Evolutionary conservation across 2,797 vertebrate species (phyloP).

Genomic region (Melanotaenia trifasciata): DNA sequence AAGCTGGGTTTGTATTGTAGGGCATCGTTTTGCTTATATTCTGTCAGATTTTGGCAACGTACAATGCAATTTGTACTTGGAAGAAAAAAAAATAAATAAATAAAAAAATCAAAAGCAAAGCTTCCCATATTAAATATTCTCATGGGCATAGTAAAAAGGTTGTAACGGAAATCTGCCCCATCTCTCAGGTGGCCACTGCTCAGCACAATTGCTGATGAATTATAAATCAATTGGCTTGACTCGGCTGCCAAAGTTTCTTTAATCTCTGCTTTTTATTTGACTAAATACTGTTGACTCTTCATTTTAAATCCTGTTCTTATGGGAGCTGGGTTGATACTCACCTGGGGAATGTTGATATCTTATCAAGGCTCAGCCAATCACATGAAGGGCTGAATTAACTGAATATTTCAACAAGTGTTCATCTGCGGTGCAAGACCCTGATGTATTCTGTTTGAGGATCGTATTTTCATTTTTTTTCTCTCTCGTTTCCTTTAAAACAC

Average conservation of each 20-base stretch:
- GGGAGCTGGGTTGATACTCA: conserved; percentile 67
- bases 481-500: conserved; percentile 47
- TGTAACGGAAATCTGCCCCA: conserved; percentile 61
- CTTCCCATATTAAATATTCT: conserved; percentile 56
- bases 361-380: conserved; percentile 67
- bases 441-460: conserved; percentile 73
- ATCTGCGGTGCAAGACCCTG: conserved; percentile 51
- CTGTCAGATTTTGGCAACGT: conserved; percentile 29
- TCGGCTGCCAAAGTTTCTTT: conserved; percentile 77
- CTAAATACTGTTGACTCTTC: conserved; percentile 79
- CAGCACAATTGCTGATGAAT: conserved; percentile 73
- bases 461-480: too few species aligned
- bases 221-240: conserved; percentile 82
- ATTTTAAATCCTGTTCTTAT: conserved; percentile 67
- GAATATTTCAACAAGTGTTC: conserved; percentile 66
- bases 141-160: conserved; percentile 55
- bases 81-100: conserved; percentile 39
- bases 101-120: conserved; percentile 44
- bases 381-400: conserved; percentile 53
- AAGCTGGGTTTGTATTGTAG: conserved; percentile 52
- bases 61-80: conserved; percentile 58
- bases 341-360: conserved; percentile 73
- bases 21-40: conserved; percentile 65
- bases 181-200: conserved; percentile 68
- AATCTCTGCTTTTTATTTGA: conserved; percentile 81